A percentile compares a stretch with the other conserved stretches of the same genome.
Conservation (phyloP, 2,113 vertebrate species). For the Zingel zingel region DNA sequence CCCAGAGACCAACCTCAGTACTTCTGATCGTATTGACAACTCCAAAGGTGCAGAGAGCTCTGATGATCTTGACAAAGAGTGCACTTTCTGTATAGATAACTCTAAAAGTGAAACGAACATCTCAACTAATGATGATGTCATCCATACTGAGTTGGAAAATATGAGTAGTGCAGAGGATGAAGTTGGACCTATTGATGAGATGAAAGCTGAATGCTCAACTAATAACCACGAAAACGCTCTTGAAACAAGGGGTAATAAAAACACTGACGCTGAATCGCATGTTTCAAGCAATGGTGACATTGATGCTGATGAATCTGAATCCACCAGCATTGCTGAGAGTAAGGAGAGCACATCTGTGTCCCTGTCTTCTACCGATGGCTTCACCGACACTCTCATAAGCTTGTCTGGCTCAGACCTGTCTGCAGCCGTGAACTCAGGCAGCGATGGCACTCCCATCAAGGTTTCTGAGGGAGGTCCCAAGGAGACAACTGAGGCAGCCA, state of each 20-base stretch:
- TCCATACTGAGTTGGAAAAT: slow-evolving; percentile 2
- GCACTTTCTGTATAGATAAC: background rate
- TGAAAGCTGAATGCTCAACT: slow-evolving; percentile 2
- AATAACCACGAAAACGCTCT: background rate
- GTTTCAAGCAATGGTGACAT: background rate
- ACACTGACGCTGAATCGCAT: slow-evolving; percentile 1
- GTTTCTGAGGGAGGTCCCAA: slow-evolving; percentile 4
- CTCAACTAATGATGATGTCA: background rate
- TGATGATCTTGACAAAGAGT: background rate
- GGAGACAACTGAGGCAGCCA: slow-evolving; percentile 9
- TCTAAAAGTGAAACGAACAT: background rate
- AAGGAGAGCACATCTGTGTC: background rate
- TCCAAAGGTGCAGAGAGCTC: background rate
- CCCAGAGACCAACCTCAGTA: background rate
- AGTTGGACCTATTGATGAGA: background rate
- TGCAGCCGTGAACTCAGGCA: background rate
- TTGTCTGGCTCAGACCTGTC: slow-evolving; percentile 4
- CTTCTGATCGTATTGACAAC: background rate
- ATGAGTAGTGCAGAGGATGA: slow-evolving; percentile 3
- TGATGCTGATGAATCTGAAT: background rate
- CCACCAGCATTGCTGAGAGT: background rate
- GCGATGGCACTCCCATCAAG: slow-evolving; percentile 7
- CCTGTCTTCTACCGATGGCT: background rate
- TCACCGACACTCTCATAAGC: background rate
- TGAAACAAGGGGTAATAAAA: slow-evolving; percentile 3